Base-by-base conservation (phyloP, 2,888 invertebrate species). In the Microchrysa polita region DNA sequence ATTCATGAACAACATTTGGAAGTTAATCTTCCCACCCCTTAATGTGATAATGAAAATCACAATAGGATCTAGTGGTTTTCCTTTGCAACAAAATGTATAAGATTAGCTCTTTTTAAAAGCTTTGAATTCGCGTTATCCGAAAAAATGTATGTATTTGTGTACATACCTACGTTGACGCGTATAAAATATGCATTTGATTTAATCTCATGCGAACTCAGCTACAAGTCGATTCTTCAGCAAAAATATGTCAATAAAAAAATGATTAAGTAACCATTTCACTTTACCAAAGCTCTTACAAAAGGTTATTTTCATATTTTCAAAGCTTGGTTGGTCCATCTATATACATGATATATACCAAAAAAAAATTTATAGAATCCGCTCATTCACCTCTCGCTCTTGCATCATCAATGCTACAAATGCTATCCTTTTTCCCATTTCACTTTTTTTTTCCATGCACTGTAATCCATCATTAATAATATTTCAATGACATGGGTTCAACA, bases 381-480 rank as follows among this genome's bases (percentile, higher is more conserved):
- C 27, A 7, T 34, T 34, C 27, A 34, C 27, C 27, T 34, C 27
- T n/a, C n/a, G n/a, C n/a, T 7, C 7, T 34, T 34, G 27, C 27
- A 48, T 48, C 22, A 12, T 14, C 16, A 22, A 48, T 16, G 14
- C 48, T 7, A 12, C 22, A 44, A 22, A 48, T 16, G 14, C 48
- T 7, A 44, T 67, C 52, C 52, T 48, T 67, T 52, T 34, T 34
- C 27, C n/a, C 27, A 34, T 34, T 34, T n/a, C n/a, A n/a, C n/a
- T n/a, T n/a, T n/a, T n/a, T n/a, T 22, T 23, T 12, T 44, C 60
- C 34, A 2, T 1, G 34, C 9, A 10, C 10, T 48, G 22, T 12
- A 23, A 20, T 23, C 65, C 20, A 44, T 23, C 65, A 67, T 67
- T 67, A 67, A 67, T 67, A 67, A 67, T 67, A 67, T 67, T 67